phyloP scores from a whole-genome alignment of 2,888 invertebrate genomes.

The Parasteatoda lunata region DNA sequence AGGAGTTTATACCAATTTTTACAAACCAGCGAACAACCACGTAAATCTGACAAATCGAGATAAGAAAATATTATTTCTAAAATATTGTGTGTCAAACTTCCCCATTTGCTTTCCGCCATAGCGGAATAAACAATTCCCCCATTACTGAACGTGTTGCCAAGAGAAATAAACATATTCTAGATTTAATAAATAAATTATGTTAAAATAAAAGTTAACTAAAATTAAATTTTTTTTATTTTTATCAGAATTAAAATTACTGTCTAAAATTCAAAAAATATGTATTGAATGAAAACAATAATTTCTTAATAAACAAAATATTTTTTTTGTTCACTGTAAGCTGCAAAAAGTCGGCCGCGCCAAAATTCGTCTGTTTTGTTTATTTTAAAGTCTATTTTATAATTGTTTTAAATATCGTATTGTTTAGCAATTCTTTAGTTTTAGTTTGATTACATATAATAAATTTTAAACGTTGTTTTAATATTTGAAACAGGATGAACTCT shows the following conservation, averaged over 20 bases:
- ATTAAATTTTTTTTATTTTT: too few relatives aligned
- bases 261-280: too few relatives aligned
- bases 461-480: not conserved
- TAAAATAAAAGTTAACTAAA: too few relatives aligned
- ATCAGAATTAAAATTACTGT: too few relatives aligned
- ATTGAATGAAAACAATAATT: too few relatives aligned
- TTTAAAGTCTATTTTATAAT: not conserved
- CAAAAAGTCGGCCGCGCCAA: constrained; percentile 5
- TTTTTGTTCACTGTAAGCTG: too few relatives aligned
- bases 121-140: constrained; percentile 62
- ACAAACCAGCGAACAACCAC: constrained; percentile 93
- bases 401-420: not conserved
- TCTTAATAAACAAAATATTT: too few relatives aligned
- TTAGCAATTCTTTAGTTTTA: too few relatives aligned
- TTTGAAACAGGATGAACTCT: constrained; percentile 19
- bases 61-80: constrained; percentile 94
- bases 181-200: too few relatives aligned
- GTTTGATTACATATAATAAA: not conserved
- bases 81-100: constrained; percentile 82
- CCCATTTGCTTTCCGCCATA: constrained; percentile 70
- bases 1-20: constrained; percentile 93
- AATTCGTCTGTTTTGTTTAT: constrained; percentile 22
- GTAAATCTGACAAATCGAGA: constrained; percentile 87
- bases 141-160: constrained; percentile 54
- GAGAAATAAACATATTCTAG: not conserved